Evolutionary conservation across 2,888 invertebrate genomes (phyloP), one percentile per base, ranked within the genome.

Genomic region (Digitonthophagus gazella): DNA sequence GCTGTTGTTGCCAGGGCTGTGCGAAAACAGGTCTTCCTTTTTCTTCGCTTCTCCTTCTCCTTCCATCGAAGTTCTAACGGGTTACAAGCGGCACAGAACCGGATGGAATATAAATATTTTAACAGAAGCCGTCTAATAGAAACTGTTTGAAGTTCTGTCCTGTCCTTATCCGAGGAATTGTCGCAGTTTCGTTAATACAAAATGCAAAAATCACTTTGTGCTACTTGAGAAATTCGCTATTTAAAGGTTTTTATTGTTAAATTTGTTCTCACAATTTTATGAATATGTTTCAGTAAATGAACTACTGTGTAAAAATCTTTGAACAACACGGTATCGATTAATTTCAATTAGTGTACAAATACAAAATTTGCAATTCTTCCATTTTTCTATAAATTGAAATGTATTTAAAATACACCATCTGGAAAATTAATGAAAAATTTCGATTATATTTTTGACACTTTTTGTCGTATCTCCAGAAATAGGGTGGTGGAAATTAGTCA

Each of bases 231-330:
- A 2, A 44, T 8, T 11, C 6, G 6, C 1, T 8, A 44, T 11
- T 44, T 44, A 8, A 44, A 44, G 2, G 28, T 44, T 44, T 1
- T 3, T 44, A 11, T 44, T 5, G 6, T 8, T 44, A 44, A 44
- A 44, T 44, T 44, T 8, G 11, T 8, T 44, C 8, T 44, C 11
- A 8, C 3, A 3, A 8, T 8, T 44, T 44, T 44, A 44, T 44
- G n/a, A n/a, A n/a, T n/a, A n/a, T n/a, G n/a, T n/a, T n/a, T n/a
- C n/a, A n/a, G n/a, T n/a, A n/a, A n/a, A n/a, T n/a, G n/a, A n/a
- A n/a, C n/a, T n/a, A 57, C n/a, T 14, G 16, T 57, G 57, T 57
- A 57, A 57, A 57, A 14, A 57, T 57, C 14, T 57, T 57, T 57
- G 14, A 16, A 57, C 57, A 57, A 57, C 14, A n/a, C n/a, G n/a